phyloP scores from a whole-genome alignment of 1,140 invertebrate genomes.

The Zaprionus ornatus region DNA sequence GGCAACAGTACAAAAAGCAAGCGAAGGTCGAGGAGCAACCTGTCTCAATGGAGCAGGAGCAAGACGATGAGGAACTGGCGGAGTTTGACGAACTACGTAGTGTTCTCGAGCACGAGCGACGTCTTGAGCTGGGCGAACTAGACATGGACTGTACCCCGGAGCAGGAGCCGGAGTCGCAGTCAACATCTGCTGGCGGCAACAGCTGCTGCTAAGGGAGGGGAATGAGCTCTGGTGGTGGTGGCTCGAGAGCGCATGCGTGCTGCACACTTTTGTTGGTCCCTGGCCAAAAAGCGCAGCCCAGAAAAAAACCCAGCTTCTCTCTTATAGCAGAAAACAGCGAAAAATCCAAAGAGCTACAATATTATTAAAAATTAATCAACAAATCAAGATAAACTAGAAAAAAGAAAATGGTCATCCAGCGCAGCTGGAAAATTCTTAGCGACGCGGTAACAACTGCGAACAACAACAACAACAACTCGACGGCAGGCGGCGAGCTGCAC shows the following conservation, averaged over 20 bases:
- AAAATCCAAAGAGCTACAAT: constrained; percentile 7
- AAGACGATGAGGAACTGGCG: constrained; percentile 39
- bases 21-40: background rate
- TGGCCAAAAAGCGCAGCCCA: constrained; percentile 51
- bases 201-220: constrained; percentile 16
- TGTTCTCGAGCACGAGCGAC: constrained; percentile 59
- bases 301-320: constrained; percentile 12
- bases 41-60: constrained; percentile 34
- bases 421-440: constrained; percentile 78
- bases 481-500: constrained; percentile 40
- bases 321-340: constrained; percentile 30
- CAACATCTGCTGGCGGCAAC: constrained; percentile 32
- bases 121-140: constrained; percentile 66
- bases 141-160: constrained; percentile 61
- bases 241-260: constrained; percentile 56
- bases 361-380: constrained; percentile 10
- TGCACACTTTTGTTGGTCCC: constrained; percentile 34
- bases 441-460: constrained; percentile 57
- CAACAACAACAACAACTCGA: constrained; percentile 11
- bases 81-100: constrained; percentile 49
- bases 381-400: constrained; percentile 6
- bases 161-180: background rate
- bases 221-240: constrained; percentile 51
- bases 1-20: constrained; percentile 9
- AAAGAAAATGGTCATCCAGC: constrained; percentile 75